Conservation (phyloP, 1,140 invertebrate genomes). For the Tribolium madens region DNA sequence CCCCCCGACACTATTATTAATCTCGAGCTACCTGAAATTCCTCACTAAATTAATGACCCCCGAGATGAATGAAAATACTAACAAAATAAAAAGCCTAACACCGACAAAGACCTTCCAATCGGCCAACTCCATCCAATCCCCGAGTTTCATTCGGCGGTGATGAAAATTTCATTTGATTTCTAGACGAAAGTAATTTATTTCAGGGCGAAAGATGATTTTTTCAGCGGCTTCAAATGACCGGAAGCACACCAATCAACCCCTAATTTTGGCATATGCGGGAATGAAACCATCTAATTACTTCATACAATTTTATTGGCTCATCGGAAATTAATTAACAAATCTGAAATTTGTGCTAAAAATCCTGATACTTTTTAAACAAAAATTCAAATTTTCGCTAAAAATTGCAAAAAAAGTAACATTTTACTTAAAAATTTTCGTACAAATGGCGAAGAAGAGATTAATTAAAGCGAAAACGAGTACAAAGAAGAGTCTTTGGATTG, state of each 20-base stretch:
- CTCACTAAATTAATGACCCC: conserved; percentile 48
- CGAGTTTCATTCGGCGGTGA: not conserved
- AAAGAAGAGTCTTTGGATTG: too few relatives aligned
- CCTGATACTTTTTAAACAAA: too few relatives aligned
- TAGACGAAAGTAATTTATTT: conserved; percentile 38
- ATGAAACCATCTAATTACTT: conserved; percentile 16
- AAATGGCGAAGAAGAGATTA: too few relatives aligned
- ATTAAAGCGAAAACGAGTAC: too few relatives aligned
- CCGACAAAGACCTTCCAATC: conserved; percentile 46
- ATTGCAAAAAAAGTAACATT: too few relatives aligned
- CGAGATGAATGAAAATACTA: conserved; percentile 52
- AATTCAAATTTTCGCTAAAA: too few relatives aligned
- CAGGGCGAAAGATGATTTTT: conserved; percentile 1
- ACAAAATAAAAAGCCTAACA: conserved; percentile 46
- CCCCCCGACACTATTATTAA: conserved; percentile 46
- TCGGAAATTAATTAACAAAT: not conserved
- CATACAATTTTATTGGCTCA: conserved; percentile 29
- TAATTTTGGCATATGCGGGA: conserved; percentile 21
- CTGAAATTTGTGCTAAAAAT: too few relatives aligned
- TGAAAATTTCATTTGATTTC: not conserved
- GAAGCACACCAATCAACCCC: conserved; percentile 32
- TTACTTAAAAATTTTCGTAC: too few relatives aligned
- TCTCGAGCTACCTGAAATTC: conserved; percentile 50
- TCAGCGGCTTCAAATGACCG: conserved; percentile 29
- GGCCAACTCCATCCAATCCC: not conserved